A percentile compares a stretch with the other conserved stretches of the same genome.
Evolutionary conservation across 2,113 vertebrate species (phyloP).

Genomic region (Macaca nemestrina): DNA sequence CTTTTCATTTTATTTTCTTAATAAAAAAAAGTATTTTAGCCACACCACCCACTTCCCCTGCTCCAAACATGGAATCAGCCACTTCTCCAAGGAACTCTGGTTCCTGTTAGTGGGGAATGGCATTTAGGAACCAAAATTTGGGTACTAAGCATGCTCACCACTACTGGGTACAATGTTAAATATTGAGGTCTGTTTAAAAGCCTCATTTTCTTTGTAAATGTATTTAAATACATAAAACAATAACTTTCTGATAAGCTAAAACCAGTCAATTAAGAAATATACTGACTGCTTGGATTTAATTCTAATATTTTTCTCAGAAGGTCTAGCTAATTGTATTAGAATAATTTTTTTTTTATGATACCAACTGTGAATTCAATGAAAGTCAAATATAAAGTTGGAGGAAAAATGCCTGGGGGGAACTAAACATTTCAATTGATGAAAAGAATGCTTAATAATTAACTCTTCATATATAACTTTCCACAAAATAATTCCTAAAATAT

Average conservation of each 20-base stretch:
- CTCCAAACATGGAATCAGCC: not conserved
- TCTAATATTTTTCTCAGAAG: slow-evolving; percentile 3
- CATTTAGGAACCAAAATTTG: slow-evolving; percentile 39
- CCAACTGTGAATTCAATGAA: not conserved
- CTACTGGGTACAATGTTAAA: not conserved
- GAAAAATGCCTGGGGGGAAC: not conserved
- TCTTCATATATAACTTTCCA: not conserved
- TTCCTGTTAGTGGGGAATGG: not conserved
- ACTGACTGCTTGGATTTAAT: not conserved
- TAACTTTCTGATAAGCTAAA: slow-evolving; percentile 23
- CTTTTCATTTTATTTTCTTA: not conserved
- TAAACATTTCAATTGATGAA: not conserved
- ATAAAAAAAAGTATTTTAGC: not conserved
- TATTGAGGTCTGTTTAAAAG: not conserved
- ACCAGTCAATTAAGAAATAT: not conserved
- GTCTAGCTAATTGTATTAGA: not conserved
- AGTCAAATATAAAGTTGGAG: not conserved
- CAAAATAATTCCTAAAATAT: not conserved
- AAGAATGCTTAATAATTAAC: slow-evolving; percentile 8
- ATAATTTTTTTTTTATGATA: not conserved
- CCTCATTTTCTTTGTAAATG: not conserved
- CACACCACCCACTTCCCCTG: not conserved
- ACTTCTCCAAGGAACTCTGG: slow-evolving; percentile 3
- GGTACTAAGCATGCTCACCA: not conserved
- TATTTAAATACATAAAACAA: not conserved